phyloP scores from a whole-genome alignment of 2,888 invertebrate species.

The Microplitis deprimator region DNA sequence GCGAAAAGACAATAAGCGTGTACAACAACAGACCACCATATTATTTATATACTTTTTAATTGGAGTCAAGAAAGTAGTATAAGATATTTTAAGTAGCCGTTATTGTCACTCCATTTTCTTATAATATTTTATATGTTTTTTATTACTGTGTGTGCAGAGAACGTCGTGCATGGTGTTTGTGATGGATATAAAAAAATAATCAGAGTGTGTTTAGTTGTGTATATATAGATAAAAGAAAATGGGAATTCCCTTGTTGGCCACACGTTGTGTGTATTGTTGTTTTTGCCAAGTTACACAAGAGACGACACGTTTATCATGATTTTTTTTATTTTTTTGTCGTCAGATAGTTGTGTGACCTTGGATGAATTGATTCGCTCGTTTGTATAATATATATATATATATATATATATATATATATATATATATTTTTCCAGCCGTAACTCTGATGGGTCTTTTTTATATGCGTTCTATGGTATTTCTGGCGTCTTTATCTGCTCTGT shows the following conservation, averaged over 20 bases:
- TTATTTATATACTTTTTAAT: constrained; percentile 39
- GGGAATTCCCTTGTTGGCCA: constrained; percentile 5
- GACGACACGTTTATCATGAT: constrained; percentile 1
- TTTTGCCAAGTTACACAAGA: not conserved
- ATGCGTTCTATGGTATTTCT: constrained; percentile 28
- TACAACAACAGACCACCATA: not conserved
- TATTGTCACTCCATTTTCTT: not conserved
- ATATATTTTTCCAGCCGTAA: not conserved
- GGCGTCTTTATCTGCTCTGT: constrained; percentile 26
- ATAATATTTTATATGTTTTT: not conserved
- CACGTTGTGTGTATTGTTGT: constrained; percentile 11
- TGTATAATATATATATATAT: constrained; percentile 36
- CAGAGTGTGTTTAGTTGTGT: not conserved
- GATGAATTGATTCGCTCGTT: constrained; percentile 43
- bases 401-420: constrained; percentile 2
- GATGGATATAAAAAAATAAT: not conserved
- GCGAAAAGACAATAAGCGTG: constrained; percentile 32
- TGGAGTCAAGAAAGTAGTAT: constrained; percentile 30
- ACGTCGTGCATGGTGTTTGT: not conserved
- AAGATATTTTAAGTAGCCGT: not conserved
- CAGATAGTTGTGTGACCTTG: constrained; percentile 11
- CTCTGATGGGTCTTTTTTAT: constrained; percentile 26
- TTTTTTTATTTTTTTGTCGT: constrained; percentile 3
- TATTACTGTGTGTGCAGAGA: not conserved
- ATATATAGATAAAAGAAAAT: not conserved